These are phyloP conservation scores for Gobionotothen gibberifrons DNA, from an alignment of 2,797 vertebrate genomes.

Conservation along the genomic window DNA sequence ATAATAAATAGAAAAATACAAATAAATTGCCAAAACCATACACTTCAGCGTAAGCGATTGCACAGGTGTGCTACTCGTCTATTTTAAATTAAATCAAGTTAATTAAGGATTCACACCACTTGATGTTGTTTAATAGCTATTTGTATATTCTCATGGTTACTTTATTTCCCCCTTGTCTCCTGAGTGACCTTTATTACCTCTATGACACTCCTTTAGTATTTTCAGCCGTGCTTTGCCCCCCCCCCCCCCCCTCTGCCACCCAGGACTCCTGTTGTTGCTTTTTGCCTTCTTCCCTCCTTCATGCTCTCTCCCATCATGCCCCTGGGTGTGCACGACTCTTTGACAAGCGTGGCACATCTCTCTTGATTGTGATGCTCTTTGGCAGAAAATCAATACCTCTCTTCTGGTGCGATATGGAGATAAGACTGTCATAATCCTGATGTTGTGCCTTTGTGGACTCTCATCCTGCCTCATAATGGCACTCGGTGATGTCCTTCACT, in stretches of 20 bases:
- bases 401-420: constrained; percentile 88
- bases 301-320: constrained; percentile 54
- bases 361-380: constrained; percentile 89
- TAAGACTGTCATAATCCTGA: constrained; percentile 89
- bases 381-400: constrained; percentile 96
- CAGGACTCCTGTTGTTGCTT: constrained; percentile 50
- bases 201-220: constrained; percentile 11
- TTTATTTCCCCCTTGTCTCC: neutral
- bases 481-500: constrained; percentile 83
- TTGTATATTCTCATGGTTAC: neutral
- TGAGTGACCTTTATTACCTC: constrained; percentile 2
- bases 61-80: too few relatives aligned
- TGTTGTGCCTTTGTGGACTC: constrained; percentile 82
- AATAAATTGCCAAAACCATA: too few relatives aligned
- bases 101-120: neutral
- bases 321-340: constrained; percentile 54
- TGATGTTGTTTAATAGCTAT: neutral
- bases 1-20: too few relatives aligned
- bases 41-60: too few relatives aligned
- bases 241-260: constrained; percentile 13
- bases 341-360: constrained; percentile 73
- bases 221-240: constrained; percentile 2
- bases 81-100: too few relatives aligned
- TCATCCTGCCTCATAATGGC: constrained; percentile 83
- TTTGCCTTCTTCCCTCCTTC: constrained; percentile 15